These are phyloP conservation scores for Ctenodactylus gundi DNA, from an alignment of 2,113 vertebrate species.

Conservation along the genomic window DNA sequence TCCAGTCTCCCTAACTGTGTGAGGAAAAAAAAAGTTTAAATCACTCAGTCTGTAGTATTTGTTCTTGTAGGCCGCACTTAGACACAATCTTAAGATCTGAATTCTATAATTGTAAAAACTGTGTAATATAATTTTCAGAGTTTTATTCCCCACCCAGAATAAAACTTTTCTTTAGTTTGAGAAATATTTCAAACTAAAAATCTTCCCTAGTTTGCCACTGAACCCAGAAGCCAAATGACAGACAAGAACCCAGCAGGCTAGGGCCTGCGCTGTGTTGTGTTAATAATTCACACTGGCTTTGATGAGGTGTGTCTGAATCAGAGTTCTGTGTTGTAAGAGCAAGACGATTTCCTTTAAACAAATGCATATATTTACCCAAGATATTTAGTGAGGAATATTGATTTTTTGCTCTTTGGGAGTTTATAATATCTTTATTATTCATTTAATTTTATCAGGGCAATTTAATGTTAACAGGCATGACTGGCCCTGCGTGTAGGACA, in stretches of 20 bases:
- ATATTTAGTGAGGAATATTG: not conserved
- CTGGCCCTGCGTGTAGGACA: not conserved
- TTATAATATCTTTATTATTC: slow-evolving; percentile 11
- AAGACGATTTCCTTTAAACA: slow-evolving; percentile 33
- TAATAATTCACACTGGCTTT: slow-evolving; percentile 41
- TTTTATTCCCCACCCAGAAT: not conserved
- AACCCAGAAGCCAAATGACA: not conserved
- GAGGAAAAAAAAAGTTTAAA: not conserved
- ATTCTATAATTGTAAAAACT: not conserved
- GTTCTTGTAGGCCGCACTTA: not conserved
- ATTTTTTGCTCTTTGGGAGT: slow-evolving; percentile 8
- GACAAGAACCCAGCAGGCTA: not conserved
- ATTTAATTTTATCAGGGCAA: slow-evolving; percentile 4
- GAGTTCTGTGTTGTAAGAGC: not conserved
- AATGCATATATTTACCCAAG: slow-evolving; percentile 28
- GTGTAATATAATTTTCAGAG: not conserved
- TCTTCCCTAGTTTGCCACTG: not conserved
- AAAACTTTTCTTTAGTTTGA: not conserved
- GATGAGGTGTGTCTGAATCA: not conserved
- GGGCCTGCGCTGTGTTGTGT: slow-evolving; percentile 2
- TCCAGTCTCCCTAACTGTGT: not conserved
- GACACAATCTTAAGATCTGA: not conserved
- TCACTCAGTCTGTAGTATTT: not conserved
- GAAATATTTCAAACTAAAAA: not conserved
- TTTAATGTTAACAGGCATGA: not conserved